These are phyloP conservation scores for Probosciger aterrimus DNA, from an alignment of 2,113 vertebrate species.

Conservation along the genomic window DNA sequence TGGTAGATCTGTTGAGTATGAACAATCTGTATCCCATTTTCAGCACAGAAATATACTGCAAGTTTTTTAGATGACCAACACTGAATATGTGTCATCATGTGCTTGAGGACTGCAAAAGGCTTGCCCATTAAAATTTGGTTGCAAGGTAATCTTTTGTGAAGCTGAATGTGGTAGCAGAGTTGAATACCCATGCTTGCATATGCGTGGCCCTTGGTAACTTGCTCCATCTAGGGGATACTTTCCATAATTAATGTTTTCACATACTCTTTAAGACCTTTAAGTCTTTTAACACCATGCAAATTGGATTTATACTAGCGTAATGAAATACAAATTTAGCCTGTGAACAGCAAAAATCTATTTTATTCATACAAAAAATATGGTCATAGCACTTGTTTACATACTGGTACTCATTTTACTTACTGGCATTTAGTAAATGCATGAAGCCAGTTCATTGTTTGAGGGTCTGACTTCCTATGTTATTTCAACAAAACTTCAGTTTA, in stretches of 20 bases:
- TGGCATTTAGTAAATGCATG: background rate
- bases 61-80: background rate
- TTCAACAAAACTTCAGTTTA: background rate
- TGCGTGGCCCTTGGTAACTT: background rate
- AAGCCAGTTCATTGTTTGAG: background rate
- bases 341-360: background rate
- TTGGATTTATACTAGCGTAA: background rate
- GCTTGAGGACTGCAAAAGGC: background rate
- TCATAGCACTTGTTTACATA: background rate
- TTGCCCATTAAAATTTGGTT: background rate
- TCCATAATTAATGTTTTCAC: background rate
- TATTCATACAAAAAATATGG: background rate
- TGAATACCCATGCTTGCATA: background rate
- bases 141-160: background rate
- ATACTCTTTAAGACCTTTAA: background rate
- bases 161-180: background rate
- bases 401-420: background rate
- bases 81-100: background rate
- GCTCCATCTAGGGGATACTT: slow-evolving; percentile 53
- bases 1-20: background rate
- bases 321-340: background rate
- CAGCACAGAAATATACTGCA: background rate
- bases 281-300: background rate
- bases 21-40: background rate
- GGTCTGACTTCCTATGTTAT: background rate